Conservation (phyloP, 2,888 invertebrate species). For the Blera fallax region DNA sequence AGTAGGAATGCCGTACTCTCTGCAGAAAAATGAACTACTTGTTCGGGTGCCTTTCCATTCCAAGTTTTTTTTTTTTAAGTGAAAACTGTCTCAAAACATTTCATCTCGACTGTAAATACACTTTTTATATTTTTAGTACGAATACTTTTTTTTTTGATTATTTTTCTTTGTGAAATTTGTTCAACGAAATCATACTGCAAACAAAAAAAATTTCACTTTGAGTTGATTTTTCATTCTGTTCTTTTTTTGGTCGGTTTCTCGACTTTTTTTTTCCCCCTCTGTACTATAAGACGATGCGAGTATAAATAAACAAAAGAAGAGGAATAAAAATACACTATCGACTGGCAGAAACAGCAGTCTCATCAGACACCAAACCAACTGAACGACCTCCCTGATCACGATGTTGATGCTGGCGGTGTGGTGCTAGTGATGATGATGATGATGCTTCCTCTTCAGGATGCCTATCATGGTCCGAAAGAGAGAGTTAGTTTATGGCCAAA, state of each 20-base stretch:
- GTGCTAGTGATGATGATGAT: slow-evolving; percentile 21
- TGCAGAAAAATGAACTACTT: too few relatives aligned
- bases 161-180: slow-evolving; percentile 19
- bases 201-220: slow-evolving; percentile 15
- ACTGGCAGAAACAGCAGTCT: slow-evolving; percentile 5
- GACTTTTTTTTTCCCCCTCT: background rate
- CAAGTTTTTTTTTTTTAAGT: background rate
- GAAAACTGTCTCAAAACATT: background rate
- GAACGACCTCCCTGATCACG: slow-evolving; percentile 61
- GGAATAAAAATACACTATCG: slow-evolving; percentile 7
- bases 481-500: slow-evolving; percentile 46
- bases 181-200: slow-evolving; percentile 26
- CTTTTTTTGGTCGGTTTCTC: slow-evolving; percentile 1
- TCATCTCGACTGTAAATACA: background rate
- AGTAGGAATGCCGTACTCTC: too few relatives aligned
- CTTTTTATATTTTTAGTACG: background rate
- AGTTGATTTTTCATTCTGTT: slow-evolving; percentile 29
- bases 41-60: too few relatives aligned
- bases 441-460: slow-evolving; percentile 18
- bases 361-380: background rate
- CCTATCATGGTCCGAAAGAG: background rate
- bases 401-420: slow-evolving; percentile 17
- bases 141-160: background rate
- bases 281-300: slow-evolving; percentile 14
- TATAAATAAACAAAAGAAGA: slow-evolving; percentile 49